Conservation (phyloP, 2,797 vertebrate species). For the Sciurus vulgaris region DNA sequence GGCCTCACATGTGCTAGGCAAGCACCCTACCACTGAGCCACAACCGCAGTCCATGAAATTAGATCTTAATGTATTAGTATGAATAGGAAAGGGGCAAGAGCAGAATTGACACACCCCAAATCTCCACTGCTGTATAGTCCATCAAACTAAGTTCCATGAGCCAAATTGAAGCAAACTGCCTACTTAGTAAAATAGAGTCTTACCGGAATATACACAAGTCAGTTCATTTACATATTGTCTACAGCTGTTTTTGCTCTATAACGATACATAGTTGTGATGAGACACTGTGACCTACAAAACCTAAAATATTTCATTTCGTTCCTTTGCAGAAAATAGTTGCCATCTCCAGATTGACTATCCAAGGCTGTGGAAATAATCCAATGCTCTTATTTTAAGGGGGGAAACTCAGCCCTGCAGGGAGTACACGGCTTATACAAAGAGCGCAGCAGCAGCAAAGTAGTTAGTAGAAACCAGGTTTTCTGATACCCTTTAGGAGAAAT, state of each 20-base stretch:
- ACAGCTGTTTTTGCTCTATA: slow-evolving; percentile 21
- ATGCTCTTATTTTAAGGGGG: neutral
- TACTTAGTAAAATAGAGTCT: neutral
- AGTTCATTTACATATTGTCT: slow-evolving; percentile 34
- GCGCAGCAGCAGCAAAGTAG: neutral
- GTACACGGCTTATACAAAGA: neutral
- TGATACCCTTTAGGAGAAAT: neutral
- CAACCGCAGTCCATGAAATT: too few species aligned
- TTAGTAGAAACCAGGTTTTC: slow-evolving; percentile 23
- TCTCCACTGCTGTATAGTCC: neutral
- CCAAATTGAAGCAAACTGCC: neutral
- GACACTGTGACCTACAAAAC: neutral
- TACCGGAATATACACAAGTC: neutral
- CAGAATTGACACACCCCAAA: neutral
- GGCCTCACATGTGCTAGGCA: too few species aligned
- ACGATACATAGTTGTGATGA: slow-evolving; percentile 1
- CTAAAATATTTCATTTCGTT: neutral
- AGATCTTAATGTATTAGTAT: neutral
- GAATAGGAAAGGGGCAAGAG: neutral
- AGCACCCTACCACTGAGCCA: too few species aligned
- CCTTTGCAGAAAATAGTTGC: neutral
- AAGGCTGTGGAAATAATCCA: neutral
- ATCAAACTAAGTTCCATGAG: neutral
- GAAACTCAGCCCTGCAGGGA: neutral
- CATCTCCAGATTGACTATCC: neutral